Conservation (phyloP, 2,888 invertebrate genomes). For the Dinocampus coccinellae region DNA sequence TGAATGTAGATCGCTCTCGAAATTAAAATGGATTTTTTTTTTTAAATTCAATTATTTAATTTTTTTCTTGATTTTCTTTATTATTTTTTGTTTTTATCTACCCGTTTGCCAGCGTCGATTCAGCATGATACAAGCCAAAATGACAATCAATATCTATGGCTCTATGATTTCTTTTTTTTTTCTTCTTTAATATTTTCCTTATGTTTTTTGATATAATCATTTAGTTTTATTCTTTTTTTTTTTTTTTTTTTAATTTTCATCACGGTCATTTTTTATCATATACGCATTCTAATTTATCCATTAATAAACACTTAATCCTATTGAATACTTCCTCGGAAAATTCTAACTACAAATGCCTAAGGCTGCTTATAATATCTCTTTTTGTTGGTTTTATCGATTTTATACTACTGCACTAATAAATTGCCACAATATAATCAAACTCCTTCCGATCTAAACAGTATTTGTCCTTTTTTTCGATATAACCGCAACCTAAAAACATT, state of each 20-base stretch:
- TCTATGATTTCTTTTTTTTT: conserved; percentile 36
- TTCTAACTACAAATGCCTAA: conserved; percentile 32
- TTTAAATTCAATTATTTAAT: conserved; percentile 8
- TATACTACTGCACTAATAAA: conserved; percentile 8
- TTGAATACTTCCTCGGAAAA: conserved; percentile 24
- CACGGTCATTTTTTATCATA: background rate
- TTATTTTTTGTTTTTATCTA: conserved; percentile 6
- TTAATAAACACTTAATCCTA: conserved; percentile 27
- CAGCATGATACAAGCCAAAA: conserved; percentile 11
- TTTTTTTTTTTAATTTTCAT: background rate
- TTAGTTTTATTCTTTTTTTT: background rate
- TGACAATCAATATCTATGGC: conserved; percentile 21
- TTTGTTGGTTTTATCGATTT: background rate
- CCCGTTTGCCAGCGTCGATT: conserved; percentile 37
- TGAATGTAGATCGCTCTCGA: conserved; percentile 32
- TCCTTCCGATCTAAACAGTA: background rate
- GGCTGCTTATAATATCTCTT: conserved; percentile 11
- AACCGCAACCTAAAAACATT: background rate
- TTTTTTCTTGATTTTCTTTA: conserved; percentile 1
- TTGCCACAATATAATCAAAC: background rate
- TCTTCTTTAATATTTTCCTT: conserved; percentile 17
- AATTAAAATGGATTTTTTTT: conserved; percentile 11
- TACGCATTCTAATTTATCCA: conserved; percentile 23
- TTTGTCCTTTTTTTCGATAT: background rate
- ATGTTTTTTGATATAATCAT: conserved; percentile 13